Percentiles rank a stretch among this genome's conserved stretches.
These are phyloP conservation scores for Lepidochrysops patricia DNA, from an alignment of 2,888 invertebrate genomes.

Conservation along the genomic window DNA sequence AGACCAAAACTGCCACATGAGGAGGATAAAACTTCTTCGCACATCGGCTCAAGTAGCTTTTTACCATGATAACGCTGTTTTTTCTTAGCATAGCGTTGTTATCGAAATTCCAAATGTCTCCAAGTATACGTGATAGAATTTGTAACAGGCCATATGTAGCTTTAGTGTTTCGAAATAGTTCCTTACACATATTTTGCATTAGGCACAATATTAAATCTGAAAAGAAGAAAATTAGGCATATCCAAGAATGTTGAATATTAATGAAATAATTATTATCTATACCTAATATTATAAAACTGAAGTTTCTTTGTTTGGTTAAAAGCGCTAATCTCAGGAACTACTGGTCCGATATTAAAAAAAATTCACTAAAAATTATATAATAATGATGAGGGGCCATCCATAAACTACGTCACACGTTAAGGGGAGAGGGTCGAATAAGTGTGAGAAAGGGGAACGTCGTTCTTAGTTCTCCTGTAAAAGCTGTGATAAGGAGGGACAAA, in stretches of 20 bases:
- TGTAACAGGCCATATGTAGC: slow-evolving; percentile 44
- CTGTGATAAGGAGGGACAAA: too few species aligned
- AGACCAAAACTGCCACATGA: slow-evolving; percentile 48
- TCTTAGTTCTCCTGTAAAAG: too few species aligned
- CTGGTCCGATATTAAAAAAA: too few species aligned
- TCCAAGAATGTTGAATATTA: slow-evolving; percentile 6
- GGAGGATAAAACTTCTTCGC: slow-evolving; percentile 53
- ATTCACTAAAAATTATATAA: too few species aligned
- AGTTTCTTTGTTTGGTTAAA: too few species aligned
- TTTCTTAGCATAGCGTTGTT: slow-evolving; percentile 31
- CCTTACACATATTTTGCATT: slow-evolving; percentile 54
- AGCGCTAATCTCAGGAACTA: too few species aligned
- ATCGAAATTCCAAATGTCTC: slow-evolving; percentile 41
- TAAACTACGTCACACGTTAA: too few species aligned
- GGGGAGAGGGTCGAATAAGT: too few species aligned
- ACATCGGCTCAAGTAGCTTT: slow-evolving; percentile 51
- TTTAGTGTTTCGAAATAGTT: slow-evolving; percentile 49
- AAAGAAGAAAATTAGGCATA: slow-evolving; percentile 13
- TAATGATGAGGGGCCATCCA: too few species aligned
- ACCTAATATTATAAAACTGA: too few species aligned
- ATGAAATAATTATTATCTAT: too few species aligned
- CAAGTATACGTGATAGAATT: slow-evolving; percentile 44
- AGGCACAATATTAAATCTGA: slow-evolving; percentile 51
- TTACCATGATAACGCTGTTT: slow-evolving; percentile 62
- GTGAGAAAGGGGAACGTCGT: too few species aligned